Percentiles rank a stretch among this genome's conserved stretches.
Conservation (phyloP, 2,113 vertebrate genomes). For the Gobio gobio region DNA sequence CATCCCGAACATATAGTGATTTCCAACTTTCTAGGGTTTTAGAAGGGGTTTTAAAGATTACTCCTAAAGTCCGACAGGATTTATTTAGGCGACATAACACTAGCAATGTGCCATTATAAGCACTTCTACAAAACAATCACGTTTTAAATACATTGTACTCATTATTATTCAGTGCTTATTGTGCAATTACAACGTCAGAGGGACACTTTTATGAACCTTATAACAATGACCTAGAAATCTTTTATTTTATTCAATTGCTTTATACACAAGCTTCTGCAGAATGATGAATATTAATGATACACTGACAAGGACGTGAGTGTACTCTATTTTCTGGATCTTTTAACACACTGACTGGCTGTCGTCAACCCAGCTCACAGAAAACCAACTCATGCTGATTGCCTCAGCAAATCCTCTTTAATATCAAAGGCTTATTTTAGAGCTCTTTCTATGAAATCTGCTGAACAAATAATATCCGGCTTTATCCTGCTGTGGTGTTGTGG, state of each 20-base stretch:
- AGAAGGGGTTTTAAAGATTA: too few species aligned
- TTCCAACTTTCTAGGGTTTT: not conserved
- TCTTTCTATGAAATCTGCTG: slow-evolving; percentile 20
- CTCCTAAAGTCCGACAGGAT: too few species aligned
- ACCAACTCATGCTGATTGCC: slow-evolving; percentile 27
- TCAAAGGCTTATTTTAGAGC: slow-evolving; percentile 27
- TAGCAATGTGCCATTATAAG: not conserved
- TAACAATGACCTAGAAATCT: not conserved
- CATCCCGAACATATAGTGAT: not conserved
- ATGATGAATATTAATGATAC: slow-evolving; percentile 28
- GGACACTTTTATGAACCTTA: not conserved
- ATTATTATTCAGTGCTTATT: not conserved
- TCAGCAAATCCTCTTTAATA: slow-evolving; percentile 31
- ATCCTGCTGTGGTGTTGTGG: slow-evolving; percentile 7
- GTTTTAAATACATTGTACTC: not conserved
- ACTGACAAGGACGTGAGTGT: slow-evolving; percentile 1
- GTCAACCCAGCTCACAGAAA: not conserved
- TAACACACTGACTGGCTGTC: not conserved
- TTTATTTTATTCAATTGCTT: not conserved
- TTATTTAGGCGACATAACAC: not conserved
- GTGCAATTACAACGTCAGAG: not conserved
- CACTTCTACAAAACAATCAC: not conserved
- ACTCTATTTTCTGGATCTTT: not conserved
- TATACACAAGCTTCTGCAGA: not conserved
- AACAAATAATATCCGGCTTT: slow-evolving; percentile 26